phyloP scores from a whole-genome alignment of 2,113 vertebrate genomes.

The Tychaedon coryphoeus region DNA sequence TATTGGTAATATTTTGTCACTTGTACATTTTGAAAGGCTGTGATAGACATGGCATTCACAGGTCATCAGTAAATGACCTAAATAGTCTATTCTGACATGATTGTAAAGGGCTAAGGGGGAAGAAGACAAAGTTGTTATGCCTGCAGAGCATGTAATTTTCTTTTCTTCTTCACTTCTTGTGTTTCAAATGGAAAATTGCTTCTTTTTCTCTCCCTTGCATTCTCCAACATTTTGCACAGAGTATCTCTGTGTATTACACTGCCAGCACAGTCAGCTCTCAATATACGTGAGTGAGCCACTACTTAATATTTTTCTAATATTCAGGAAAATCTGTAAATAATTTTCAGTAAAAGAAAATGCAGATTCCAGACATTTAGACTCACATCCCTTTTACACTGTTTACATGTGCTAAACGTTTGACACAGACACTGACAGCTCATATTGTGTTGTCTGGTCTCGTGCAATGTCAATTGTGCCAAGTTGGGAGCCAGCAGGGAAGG shows the following conservation, averaged over 20 bases:
- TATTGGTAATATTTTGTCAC: not conserved
- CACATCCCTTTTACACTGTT: not conserved
- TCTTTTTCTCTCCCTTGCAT: not conserved
- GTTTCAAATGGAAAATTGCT: not conserved
- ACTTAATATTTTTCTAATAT: not conserved
- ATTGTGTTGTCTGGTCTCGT: accelerated
- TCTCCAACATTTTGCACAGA: not conserved
- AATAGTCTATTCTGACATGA: not conserved
- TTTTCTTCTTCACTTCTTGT: not conserved
- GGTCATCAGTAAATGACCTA: not conserved
- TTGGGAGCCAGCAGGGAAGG: not conserved
- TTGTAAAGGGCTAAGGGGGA: not conserved
- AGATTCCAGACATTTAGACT: not conserved
- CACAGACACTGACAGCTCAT: not conserved
- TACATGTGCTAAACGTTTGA: accelerated
- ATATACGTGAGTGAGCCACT: not conserved
- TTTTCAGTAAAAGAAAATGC: not conserved
- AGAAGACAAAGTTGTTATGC: not conserved
- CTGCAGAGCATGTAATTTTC: not conserved
- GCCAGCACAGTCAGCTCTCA: not conserved
- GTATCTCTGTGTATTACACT: not conserved
- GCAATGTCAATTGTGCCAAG: not conserved
- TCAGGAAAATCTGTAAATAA: not conserved
- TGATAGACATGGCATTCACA: not conserved
- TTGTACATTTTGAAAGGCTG: not conserved